These are phyloP conservation scores for Caenorhabditis inopinata DNA, from an alignment of 1,140 invertebrate genomes.

Conservation along the genomic window DNA sequence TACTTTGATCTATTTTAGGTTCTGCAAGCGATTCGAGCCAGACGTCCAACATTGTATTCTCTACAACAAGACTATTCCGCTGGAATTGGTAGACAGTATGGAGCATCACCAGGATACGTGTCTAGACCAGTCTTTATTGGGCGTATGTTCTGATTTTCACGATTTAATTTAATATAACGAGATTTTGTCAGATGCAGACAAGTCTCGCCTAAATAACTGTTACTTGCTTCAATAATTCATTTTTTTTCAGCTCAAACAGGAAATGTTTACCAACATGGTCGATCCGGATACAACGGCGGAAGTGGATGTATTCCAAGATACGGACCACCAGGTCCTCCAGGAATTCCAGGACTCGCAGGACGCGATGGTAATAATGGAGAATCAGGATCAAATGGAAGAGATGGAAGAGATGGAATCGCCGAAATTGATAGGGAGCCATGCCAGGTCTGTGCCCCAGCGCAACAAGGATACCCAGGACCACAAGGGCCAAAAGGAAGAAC, in stretches of 20 bases:
- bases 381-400: not conserved
- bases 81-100: not conserved
- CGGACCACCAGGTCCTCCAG: not conserved
- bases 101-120: not conserved
- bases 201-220: too few relatives aligned
- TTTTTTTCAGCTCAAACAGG: slow-evolving; percentile 12
- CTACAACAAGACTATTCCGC: not conserved
- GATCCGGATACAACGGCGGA: not conserved
- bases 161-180: too few relatives aligned
- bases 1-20: not conserved
- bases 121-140: not conserved
- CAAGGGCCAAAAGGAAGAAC: not conserved
- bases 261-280: not conserved
- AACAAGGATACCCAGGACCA: slow-evolving; percentile 17
- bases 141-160: not conserved
- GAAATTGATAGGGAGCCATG: slow-evolving; percentile 25
- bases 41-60: slow-evolving; percentile 5
- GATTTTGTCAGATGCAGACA: too few relatives aligned
- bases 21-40: not conserved
- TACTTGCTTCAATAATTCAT: too few relatives aligned
- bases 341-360: not conserved
- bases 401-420: slow-evolving; percentile 7
- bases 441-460: slow-evolving; percentile 12
- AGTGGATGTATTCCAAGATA: slow-evolving; percentile 14
- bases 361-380: not conserved